A percentile compares a stretch with the other conserved stretches of the same genome.
phyloP scores from a whole-genome alignment of 2,797 vertebrate genomes.

The Argya squamiceps region DNA sequence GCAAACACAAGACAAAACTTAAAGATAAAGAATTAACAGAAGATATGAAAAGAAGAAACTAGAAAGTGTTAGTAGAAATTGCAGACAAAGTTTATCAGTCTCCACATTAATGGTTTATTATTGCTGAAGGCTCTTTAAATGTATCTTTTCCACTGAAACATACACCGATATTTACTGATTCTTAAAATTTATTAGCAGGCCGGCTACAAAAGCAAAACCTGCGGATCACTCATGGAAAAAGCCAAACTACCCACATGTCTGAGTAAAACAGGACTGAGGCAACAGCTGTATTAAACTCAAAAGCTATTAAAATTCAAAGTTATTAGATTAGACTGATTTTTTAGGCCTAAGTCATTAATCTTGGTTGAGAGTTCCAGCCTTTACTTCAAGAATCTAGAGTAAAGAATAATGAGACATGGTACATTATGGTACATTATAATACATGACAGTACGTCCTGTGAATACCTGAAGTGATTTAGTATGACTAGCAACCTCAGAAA shows the following conservation, averaged over 20 bases:
- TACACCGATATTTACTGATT: background rate
- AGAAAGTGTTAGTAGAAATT: background rate
- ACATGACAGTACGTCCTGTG: background rate
- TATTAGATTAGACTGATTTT: background rate
- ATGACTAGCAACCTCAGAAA: background rate
- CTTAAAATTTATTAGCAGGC: background rate
- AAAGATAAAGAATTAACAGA: constrained; percentile 6
- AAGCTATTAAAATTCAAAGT: background rate
- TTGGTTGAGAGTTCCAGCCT: background rate
- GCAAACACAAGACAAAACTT: background rate
- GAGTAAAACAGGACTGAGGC: background rate
- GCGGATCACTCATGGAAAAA: background rate
- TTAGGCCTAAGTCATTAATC: background rate
- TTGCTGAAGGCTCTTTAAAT: background rate
- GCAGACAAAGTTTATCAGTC: background rate
- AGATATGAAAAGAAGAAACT: background rate
- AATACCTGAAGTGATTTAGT: background rate
- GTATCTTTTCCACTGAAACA: background rate
- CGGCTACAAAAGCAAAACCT: background rate
- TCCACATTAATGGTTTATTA: background rate
- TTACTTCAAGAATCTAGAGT: background rate
- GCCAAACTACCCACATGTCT: background rate
- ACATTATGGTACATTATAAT: background rate
- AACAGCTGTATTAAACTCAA: background rate
- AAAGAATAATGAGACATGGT: background rate